Evolutionary conservation across 2,113 vertebrate species (phyloP).

Genomic region (Saimiri boliviensis): DNA sequence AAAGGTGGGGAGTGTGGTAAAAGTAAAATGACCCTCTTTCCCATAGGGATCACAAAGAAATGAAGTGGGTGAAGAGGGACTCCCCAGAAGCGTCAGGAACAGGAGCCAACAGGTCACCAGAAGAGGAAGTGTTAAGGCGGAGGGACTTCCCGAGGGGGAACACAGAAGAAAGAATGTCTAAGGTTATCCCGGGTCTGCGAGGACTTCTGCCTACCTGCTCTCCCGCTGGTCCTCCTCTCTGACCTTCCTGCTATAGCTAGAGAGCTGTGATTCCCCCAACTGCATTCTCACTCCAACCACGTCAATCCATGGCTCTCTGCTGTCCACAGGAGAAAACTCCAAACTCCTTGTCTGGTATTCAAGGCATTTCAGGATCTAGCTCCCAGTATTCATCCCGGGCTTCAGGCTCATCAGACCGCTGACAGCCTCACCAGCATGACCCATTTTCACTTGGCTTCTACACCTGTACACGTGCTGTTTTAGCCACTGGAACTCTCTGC

Average conservation of each 20-base stretch:
- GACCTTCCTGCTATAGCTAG: background rate
- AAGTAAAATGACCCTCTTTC: background rate
- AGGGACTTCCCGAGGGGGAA: slow-evolving; percentile 75
- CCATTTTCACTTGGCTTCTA: fast-evolving
- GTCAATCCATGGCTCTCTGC: background rate
- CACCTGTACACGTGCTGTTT: background rate
- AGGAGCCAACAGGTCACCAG: background rate
- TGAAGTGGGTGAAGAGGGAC: slow-evolving; percentile 34
- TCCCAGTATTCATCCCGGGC: fast-evolving
- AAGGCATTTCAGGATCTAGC: background rate
- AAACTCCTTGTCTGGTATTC: background rate
- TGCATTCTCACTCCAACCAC: fast-evolving
- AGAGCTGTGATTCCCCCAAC: background rate
- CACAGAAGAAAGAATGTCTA: background rate
- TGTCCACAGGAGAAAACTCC: background rate
- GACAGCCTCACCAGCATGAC: fast-evolving
- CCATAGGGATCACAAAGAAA: background rate
- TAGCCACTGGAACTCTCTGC: background rate
- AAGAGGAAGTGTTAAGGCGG: slow-evolving; percentile 62
- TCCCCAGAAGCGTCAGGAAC: slow-evolving; percentile 54
- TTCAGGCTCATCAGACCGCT: background rate
- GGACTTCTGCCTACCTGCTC: background rate
- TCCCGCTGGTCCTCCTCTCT: background rate
- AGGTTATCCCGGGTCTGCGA: background rate
- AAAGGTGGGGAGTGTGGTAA: background rate